These are phyloP conservation scores for Andrena flavipes DNA, from an alignment of 2,888 invertebrate species.

Conservation along the genomic window DNA sequence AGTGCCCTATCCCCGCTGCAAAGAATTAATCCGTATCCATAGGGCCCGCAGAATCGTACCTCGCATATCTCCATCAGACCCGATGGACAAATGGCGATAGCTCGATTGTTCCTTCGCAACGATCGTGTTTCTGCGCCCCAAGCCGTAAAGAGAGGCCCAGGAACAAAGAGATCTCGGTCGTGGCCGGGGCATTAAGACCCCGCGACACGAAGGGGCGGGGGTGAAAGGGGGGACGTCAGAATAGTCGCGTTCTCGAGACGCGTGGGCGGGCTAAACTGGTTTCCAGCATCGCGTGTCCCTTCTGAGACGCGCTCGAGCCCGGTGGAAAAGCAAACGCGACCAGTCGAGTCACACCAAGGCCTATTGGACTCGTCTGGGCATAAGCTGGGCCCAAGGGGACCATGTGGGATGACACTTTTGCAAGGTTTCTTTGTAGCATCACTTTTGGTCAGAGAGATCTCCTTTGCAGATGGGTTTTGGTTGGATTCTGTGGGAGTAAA, in stretches of 20 bases:
- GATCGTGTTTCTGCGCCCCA: background rate
- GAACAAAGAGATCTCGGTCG: slow-evolving; percentile 29
- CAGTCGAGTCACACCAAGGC: slow-evolving; percentile 2
- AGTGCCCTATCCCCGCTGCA: too few species aligned
- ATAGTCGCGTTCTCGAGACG: slow-evolving; percentile 59
- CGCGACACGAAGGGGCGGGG: slow-evolving; percentile 22
- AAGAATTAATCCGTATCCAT: too few species aligned
- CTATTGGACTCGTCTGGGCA: slow-evolving; percentile 1
- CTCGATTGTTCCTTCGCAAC: slow-evolving; percentile 13
- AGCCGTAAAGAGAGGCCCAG: slow-evolving; percentile 6
- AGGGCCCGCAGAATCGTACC: background rate
- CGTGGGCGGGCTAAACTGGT: slow-evolving; percentile 72
- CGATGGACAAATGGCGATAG: slow-evolving; percentile 8
- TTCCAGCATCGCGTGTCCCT: slow-evolving; percentile 57
- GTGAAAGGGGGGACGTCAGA: slow-evolving; percentile 40
- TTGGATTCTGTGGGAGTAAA: background rate
- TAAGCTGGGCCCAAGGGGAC: background rate
- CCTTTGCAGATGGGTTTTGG: too few species aligned
- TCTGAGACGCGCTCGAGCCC: slow-evolving; percentile 26
- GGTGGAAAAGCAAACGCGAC: slow-evolving; percentile 33
- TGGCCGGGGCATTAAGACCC: slow-evolving; percentile 24
- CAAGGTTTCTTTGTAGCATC: too few species aligned
- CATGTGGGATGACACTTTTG: background rate
- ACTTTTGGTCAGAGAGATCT: too few species aligned
- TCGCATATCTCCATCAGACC: background rate